These are phyloP conservation scores for Drosophila mulleri DNA, from an alignment of 2,888 invertebrate genomes.

Conservation along the genomic window DNA sequence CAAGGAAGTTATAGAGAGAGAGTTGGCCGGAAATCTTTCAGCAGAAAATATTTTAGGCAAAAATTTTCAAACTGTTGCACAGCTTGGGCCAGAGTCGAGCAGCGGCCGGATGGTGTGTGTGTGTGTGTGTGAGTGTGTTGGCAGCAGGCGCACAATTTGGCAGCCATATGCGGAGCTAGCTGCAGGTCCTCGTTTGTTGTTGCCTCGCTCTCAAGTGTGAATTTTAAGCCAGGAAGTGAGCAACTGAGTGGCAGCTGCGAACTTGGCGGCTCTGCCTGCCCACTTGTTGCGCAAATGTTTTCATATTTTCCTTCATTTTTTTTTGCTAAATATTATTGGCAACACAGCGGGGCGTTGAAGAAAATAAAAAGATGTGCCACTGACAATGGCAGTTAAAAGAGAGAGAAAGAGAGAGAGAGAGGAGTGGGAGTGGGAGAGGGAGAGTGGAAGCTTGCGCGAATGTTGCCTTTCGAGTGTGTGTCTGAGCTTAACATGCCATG, in stretches of 20 bases:
- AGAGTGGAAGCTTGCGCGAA: constrained; percentile 44
- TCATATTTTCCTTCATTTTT: constrained; percentile 5
- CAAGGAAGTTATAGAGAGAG: constrained; percentile 3
- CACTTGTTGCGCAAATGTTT: constrained; percentile 41
- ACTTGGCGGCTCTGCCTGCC: constrained; percentile 38
- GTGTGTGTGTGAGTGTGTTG: not conserved
- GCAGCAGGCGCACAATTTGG: constrained; percentile 59
- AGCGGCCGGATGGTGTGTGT: constrained; percentile 34
- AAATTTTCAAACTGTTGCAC: constrained; percentile 68
- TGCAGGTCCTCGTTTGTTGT: constrained; percentile 40
- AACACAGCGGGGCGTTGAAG: constrained; percentile 30
- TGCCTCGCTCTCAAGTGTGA: constrained; percentile 48
- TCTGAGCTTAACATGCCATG: constrained; percentile 69
- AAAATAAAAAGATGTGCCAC: constrained; percentile 32
- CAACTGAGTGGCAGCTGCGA: constrained; percentile 43
- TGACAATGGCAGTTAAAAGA: constrained; percentile 60
- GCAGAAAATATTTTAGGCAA: constrained; percentile 74
- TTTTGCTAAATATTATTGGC: constrained; percentile 75
- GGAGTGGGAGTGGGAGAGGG: no score
- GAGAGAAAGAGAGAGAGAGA: not conserved
- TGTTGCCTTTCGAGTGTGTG: constrained; percentile 66
- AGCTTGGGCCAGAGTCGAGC: constrained; percentile 2
- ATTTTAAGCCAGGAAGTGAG: constrained; percentile 56
- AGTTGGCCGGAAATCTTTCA: constrained; percentile 69
- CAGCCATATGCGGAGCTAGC: constrained; percentile 41